Conservation (phyloP, 2,113 vertebrate species). For the Hystrix brachyura region DNA sequence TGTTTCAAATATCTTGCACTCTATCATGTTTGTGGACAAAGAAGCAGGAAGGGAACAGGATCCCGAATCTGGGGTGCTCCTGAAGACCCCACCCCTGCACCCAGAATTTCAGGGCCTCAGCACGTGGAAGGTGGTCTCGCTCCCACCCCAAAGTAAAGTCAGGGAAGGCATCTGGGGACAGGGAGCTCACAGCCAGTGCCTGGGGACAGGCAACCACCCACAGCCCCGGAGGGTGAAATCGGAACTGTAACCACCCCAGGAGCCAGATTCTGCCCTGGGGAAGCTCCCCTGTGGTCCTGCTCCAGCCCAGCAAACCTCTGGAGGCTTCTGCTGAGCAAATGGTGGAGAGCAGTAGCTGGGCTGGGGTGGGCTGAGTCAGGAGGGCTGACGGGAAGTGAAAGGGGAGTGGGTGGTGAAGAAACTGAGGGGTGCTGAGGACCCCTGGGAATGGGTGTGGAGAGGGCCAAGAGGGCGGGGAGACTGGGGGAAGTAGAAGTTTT, state of each 20-base stretch:
- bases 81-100: neutral
- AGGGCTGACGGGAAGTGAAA: neutral
- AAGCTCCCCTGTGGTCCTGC: neutral
- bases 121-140: neutral
- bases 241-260: conserved; percentile 14
- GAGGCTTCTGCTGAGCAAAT: neutral
- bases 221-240: conserved; percentile 48
- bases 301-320: neutral
- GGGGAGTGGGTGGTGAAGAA: neutral
- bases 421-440: neutral
- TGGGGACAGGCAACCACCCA: neutral
- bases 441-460: neutral
- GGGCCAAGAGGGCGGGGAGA: too few relatives aligned
- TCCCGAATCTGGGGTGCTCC: neutral
- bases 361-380: neutral
- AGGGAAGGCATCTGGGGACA: conserved; percentile 61
- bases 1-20: neutral
- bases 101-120: neutral
- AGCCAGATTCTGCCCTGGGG: conserved; percentile 11
- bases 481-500: too few relatives aligned
- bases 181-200: conserved; percentile 7
- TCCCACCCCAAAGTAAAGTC: conserved; percentile 39
- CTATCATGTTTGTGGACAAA: neutral
- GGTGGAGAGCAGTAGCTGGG: neutral
- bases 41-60: neutral